These are phyloP conservation scores for Pyralis farinalis DNA, from an alignment of 2,888 invertebrate genomes.

Conservation along the genomic window DNA sequence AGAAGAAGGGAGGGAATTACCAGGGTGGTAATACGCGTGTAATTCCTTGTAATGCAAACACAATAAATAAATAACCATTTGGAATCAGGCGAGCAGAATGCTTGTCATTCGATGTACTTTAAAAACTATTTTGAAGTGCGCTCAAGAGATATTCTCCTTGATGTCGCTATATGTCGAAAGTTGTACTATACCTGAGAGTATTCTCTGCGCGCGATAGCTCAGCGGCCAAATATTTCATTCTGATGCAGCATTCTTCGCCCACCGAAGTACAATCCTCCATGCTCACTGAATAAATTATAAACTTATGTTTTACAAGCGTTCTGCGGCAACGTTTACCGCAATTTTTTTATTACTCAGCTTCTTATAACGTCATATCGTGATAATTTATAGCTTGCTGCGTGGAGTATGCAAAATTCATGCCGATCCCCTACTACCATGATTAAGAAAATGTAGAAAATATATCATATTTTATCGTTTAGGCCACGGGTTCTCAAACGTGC, in stretches of 20 bases:
- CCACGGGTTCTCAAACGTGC: background rate
- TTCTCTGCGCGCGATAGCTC: constrained; percentile 50
- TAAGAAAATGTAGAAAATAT: background rate
- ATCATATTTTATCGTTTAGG: background rate
- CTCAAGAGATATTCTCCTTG: no score
- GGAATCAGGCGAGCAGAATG: no score
- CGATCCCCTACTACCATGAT: constrained; percentile 9
- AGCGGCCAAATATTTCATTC: constrained; percentile 49
- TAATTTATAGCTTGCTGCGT: constrained; percentile 4
- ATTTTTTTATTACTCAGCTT: constrained; percentile 5
- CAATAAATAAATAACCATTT: no score
- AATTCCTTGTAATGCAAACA: no score
- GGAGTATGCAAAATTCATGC: constrained; percentile 5
- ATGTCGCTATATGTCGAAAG: no score
- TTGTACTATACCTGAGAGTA: constrained; percentile 57
- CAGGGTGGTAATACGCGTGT: no score
- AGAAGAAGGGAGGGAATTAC: no score
- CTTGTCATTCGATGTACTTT: no score
- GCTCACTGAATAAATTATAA: constrained; percentile 22
- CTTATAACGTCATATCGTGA: constrained; percentile 3
- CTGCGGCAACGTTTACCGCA: constrained; percentile 7
- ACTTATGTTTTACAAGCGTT: constrained; percentile 5
- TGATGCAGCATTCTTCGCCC: constrained; percentile 52
- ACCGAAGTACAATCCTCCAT: constrained; percentile 29
- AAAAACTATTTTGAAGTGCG: no score